Base-by-base conservation (phyloP, 1,140 invertebrate species). In the Pachyrhynchus sulphureomaculatus region DNA sequence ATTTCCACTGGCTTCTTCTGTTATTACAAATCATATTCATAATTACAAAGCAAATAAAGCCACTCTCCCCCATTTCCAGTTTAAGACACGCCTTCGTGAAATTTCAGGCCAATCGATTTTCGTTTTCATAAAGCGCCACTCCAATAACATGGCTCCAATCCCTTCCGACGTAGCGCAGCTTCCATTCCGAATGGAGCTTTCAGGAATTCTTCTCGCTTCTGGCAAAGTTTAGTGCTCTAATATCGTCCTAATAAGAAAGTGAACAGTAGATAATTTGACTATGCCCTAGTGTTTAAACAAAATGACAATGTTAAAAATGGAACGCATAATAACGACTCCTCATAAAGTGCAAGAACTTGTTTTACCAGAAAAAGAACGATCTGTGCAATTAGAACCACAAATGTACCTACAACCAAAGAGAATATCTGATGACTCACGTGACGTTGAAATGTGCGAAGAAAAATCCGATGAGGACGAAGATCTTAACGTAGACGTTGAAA, bases 271-370 rank as follows among this genome's bases (percentile, higher is more conserved):
- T 56, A 56, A 56, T 56, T 56, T 66, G 51, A 58, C 23, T 36
- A 64, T 62, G 65, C 37, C 63, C 60, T 62, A 65, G 58, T 55
- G 64, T 41, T 52, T 37, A 23, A 20, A 45, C 47, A 57, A 70
- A 68, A 79, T 79, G 77, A 79, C 77, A 71, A 79, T 79, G 77
- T 69, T 79, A 69, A 79, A 77, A 75, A 79, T 79, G 76, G 76
- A 78, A 68, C 69, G 76, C 54, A 67, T 75, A 36, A 69, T 71
- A 20, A 72, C 76, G 61, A 66, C 70, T n/a, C 60, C 66, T 45
- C 71, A 69, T 26, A 67, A 76, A 39, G 44, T 62, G 2, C 67
- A 69, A 45, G 63, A 74, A 33, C 29, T 62, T 13, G 29, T 49
- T 12, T 49, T 60, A n/a, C 37, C 42, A n/a, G 67, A 67, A 13